These are phyloP conservation scores for Bucorvus abyssinicus DNA, from an alignment of 2,797 vertebrate species.

Conservation along the genomic window DNA sequence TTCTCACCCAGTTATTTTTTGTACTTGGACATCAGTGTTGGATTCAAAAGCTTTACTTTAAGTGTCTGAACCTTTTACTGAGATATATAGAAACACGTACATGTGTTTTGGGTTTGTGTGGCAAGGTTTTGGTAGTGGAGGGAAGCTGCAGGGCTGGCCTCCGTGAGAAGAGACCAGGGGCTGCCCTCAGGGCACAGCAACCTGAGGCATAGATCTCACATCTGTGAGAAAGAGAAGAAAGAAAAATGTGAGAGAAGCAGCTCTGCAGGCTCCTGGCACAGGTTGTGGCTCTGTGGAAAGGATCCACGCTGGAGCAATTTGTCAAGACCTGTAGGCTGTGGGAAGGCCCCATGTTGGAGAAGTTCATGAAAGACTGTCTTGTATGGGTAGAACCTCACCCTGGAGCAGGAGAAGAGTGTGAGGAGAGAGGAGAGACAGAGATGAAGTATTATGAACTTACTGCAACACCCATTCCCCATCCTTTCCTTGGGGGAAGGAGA, in stretches of 20 bases:
- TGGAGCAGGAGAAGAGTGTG: background rate
- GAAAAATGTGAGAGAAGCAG: background rate
- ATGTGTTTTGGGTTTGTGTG: background rate
- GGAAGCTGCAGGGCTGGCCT: background rate
- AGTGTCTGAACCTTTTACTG: background rate
- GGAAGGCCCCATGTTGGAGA: background rate
- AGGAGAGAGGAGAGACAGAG: background rate
- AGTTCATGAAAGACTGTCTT: background rate
- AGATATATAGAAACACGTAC: background rate
- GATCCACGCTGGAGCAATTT: accelerated
- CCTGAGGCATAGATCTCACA: too few relatives aligned
- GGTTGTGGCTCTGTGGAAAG: background rate
- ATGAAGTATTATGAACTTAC: background rate
- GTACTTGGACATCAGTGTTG: background rate
- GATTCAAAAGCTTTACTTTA: background rate
- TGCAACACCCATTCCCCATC: background rate
- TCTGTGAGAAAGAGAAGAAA: background rate
- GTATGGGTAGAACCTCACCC: accelerated
- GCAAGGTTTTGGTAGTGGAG: background rate
- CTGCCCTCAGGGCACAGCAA: background rate
- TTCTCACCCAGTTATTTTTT: background rate
- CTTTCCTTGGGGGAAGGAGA: accelerated
- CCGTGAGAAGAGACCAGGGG: background rate
- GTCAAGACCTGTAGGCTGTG: background rate
- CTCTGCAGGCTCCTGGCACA: background rate